Evolutionary conservation across 2,888 invertebrate genomes (phyloP).

Genomic region (Liopterus haemorrhoidalis): DNA sequence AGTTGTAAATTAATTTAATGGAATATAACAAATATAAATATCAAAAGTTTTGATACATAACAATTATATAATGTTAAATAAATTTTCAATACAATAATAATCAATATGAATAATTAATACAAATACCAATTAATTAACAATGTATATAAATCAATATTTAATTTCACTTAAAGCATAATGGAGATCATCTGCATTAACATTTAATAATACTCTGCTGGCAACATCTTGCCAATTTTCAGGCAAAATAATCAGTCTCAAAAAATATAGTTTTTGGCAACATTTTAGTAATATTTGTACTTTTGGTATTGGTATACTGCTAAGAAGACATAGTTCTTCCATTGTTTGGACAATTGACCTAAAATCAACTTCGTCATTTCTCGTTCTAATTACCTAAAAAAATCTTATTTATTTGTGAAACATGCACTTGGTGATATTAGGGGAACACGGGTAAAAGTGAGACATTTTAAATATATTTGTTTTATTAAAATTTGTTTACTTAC

Average conservation of each 20-base stretch:
- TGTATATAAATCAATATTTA: too few species aligned
- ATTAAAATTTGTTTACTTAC: constrained; percentile 43
- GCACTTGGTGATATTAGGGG: constrained; percentile 11
- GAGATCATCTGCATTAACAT: constrained; percentile 75
- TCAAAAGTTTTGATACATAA: too few species aligned
- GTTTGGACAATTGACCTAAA: constrained; percentile 67
- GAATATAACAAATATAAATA: too few species aligned
- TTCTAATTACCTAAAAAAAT: constrained; percentile 57
- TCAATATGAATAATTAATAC: neutral
- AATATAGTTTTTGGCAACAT: constrained; percentile 65
- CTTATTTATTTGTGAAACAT: constrained; percentile 14
- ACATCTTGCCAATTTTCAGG: constrained; percentile 70
- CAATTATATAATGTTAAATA: neutral
- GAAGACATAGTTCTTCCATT: constrained; percentile 62
- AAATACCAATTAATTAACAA: constrained; percentile 1
- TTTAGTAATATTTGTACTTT: constrained; percentile 56
- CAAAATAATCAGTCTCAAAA: constrained; percentile 66
- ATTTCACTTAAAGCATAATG: constrained; percentile 62
- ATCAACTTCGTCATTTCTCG: constrained; percentile 83
- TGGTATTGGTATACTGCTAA: constrained; percentile 58
- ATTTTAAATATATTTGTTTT: constrained; percentile 11
- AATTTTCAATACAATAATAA: neutral
- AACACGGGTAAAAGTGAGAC: constrained; percentile 13
- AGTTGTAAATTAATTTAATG: too few species aligned
- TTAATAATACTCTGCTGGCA: constrained; percentile 66